Percentiles rank a stretch among this genome's conserved stretches.
These are phyloP conservation scores for Microtus ochrogaster DNA, from an alignment of 2,113 vertebrate genomes.

Conservation along the genomic window DNA sequence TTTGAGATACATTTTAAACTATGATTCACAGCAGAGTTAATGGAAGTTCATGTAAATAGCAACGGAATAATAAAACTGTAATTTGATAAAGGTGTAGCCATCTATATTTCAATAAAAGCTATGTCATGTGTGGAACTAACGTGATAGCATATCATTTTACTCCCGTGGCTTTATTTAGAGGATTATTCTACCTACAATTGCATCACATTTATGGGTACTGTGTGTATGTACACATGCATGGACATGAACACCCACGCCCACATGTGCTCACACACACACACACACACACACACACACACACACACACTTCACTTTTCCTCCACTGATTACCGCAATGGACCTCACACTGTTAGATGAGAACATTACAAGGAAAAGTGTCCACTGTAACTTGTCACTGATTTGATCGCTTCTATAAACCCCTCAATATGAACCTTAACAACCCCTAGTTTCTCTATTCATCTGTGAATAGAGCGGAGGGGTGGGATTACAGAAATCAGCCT, in stretches of 20 bases:
- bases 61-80: slow-evolving; percentile 83
- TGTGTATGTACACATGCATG: neutral
- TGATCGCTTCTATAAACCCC: slow-evolving; percentile 66
- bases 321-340: slow-evolving; percentile 52
- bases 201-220: slow-evolving; percentile 3
- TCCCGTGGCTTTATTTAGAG: slow-evolving; percentile 78
- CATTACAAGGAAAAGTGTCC: slow-evolving; percentile 72
- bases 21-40: slow-evolving; percentile 86
- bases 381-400: slow-evolving; percentile 65
- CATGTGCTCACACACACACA: neutral
- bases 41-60: slow-evolving; percentile 88
- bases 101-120: slow-evolving; percentile 82
- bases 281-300: neutral
- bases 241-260: neutral
- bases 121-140: slow-evolving; percentile 78
- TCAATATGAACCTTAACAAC: slow-evolving; percentile 59
- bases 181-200: slow-evolving; percentile 64
- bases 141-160: slow-evolving; percentile 82
- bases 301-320: neutral
- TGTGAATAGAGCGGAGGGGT: slow-evolving; percentile 66
- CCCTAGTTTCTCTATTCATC: slow-evolving; percentile 70
- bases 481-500: slow-evolving; percentile 73
- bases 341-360: slow-evolving; percentile 65
- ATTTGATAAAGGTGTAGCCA: slow-evolving; percentile 83
- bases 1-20: slow-evolving; percentile 84